Evolutionary conservation across 2,888 invertebrate species (phyloP), one percentile per base, ranked within the genome.

Genomic region (Epinotia brunnichana): DNA sequence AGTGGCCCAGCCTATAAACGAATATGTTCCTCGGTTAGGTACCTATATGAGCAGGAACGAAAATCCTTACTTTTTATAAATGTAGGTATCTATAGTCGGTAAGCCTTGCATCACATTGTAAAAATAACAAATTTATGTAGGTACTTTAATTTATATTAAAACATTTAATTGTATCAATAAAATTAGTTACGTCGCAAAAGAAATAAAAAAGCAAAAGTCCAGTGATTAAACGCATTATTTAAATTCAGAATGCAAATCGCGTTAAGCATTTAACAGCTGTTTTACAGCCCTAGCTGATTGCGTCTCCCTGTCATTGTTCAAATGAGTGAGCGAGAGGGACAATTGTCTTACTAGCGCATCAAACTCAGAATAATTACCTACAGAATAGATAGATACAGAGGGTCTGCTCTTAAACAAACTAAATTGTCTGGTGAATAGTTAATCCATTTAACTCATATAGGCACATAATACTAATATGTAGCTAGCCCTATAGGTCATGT

Each of bases 241-340:
- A 48, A 54, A 57, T 62, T 72, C 35, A 9, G 62, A 72, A 73
- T 68, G 72, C 68, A 68, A 68, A 73, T 68, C 62, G 57, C 72
- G 62, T 71, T 17, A 15, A 54, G 29, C 60, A 39, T 63, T 73
- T 73, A 57, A 73, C 72, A 68, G 72, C 72, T 62, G 21, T 68
- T 73, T 73, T 73, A 73, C 71, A 56, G 61, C 67, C 19, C 7
- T 35, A 24, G 48, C 35, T 11, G 7, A 54, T 41, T 61, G 51
- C 60, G 60, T 71, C 67, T 24, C 21, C 21, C n/a, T 67, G 54
- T 72, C 71, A 17, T 48, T 61, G 35, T 54, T 53, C 3, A 13
- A 67, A 56, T 54, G 48, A 54, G 60, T 29, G 44, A 72, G 67
- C 39, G 61, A 67, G 67, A 67, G 21, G 71, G 44, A 44, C 39